Base-by-base conservation (phyloP, 2,797 vertebrate species). In the Amblyopsis hoosieri region DNA sequence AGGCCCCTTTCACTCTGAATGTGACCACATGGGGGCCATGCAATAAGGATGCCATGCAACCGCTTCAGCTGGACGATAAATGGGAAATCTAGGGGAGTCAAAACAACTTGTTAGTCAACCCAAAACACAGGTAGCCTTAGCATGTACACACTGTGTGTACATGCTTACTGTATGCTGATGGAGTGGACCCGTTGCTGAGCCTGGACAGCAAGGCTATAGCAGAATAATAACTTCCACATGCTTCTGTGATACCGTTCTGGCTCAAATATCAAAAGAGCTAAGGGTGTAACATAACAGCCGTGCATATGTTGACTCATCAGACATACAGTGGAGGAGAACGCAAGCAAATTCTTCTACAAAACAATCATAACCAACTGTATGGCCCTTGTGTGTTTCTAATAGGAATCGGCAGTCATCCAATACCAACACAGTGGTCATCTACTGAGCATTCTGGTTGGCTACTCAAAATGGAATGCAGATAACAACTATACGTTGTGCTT, bases 381-480 rank as follows among this genome's bases (percentile, higher is more conserved):
- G 68, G 66, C 67, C 75, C 60, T 53, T 67, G 53, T 67, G 48
- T 47, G 76, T 64, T 52, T 76, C 71, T 66, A 48, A 60, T 62
- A 46, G 64, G 61, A 62, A 69, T 75, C 15, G 67, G 69, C 75
- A 45, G 72, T 71, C 79, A 72, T 72, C 70, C 72, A 84, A 85
- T 79, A 88, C 75, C 46, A 62, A 69, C 71, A 45, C 52, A 64
- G 62, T 67, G 58, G 76, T 79, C 72, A 79, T 23, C 81, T 65
- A 64, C 73, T 76, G 55, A 53, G 49, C 63, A 63, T 75, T 80
- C 66, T 79, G 81, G 68, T 85, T 75, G 67, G 76, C 71, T 76
- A 76, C 56, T 47, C 56, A 12, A 49, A 72, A 54, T 83, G 78
- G 82, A 91, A 92, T 89, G 86, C 79, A 79, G 82, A 90, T 89